phyloP scores from a whole-genome alignment of 2,113 vertebrate genomes.

The Smithornis capensis region DNA sequence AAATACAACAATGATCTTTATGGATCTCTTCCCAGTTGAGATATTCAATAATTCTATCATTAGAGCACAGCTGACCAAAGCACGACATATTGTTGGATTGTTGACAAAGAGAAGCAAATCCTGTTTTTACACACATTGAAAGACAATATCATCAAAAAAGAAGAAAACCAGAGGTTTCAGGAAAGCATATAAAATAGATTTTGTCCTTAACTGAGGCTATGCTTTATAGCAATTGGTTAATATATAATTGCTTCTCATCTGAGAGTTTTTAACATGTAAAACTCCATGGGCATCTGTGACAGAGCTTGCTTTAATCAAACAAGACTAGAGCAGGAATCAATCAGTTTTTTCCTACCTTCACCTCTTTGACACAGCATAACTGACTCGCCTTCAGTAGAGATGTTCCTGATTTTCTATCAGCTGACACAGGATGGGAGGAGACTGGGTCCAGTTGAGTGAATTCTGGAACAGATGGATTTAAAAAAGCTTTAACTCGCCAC shows the following conservation, averaged over 20 bases:
- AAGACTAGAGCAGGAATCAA: neutral
- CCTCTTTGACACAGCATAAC: neutral
- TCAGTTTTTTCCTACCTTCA: neutral
- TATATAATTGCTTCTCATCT: neutral
- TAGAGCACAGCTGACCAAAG: neutral
- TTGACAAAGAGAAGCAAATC: neutral
- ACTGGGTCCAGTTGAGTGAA: neutral
- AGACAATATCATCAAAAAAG: neutral
- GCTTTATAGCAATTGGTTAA: neutral
- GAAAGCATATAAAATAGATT: neutral
- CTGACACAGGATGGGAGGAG: neutral
- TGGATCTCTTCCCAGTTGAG: neutral
- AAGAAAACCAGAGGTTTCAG: neutral
- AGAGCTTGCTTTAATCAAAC: neutral
- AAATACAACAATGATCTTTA: neutral
- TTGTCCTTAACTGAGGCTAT: no score
- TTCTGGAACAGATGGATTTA: constrained; percentile 27
- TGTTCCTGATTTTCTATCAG: neutral
- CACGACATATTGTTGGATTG: neutral
- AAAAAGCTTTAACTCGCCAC: neutral
- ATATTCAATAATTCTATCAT: neutral
- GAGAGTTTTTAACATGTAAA: neutral
- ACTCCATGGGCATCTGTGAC: neutral
- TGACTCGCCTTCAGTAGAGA: neutral
- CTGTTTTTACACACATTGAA: neutral